These are phyloP conservation scores for Machaerirhynchus nigripectus DNA, from an alignment of 2,113 vertebrate genomes.

Conservation along the genomic window DNA sequence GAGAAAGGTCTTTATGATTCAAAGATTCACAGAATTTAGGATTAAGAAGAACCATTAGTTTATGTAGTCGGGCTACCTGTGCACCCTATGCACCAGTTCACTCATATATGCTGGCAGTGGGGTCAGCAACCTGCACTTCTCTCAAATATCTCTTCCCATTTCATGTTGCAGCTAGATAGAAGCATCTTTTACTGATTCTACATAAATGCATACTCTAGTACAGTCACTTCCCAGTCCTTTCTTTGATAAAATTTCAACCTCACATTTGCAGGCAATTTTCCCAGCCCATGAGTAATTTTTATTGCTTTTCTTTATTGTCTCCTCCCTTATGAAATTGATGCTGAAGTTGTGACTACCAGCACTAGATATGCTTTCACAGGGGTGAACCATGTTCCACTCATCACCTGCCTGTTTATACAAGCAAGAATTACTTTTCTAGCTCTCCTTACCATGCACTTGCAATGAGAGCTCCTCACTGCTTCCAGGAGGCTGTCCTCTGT, in stretches of 20 bases:
- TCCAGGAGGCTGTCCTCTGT: neutral
- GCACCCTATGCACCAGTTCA: neutral
- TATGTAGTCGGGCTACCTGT: neutral
- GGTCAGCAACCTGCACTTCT: neutral
- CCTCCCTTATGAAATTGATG: neutral
- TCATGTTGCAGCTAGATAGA: neutral
- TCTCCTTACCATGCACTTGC: neutral
- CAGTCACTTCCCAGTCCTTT: neutral
- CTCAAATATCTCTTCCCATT: neutral
- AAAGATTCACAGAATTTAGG: neutral
- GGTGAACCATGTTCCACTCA: neutral
- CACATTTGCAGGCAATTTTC: neutral
- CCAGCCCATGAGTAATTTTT: neutral
- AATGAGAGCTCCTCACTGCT: neutral
- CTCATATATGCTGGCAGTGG: fast-evolving
- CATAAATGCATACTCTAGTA: neutral
- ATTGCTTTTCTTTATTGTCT: neutral
- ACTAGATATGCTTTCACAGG: neutral
- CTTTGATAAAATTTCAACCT: neutral
- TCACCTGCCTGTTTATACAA: neutral
- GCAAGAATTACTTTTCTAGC: neutral
- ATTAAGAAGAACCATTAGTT: neutral
- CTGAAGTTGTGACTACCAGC: neutral
- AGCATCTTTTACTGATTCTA: neutral
- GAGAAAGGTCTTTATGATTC: neutral